Evolutionary conservation across 2,888 invertebrate species (phyloP).

Genomic region (Syrphus vitripennis): DNA sequence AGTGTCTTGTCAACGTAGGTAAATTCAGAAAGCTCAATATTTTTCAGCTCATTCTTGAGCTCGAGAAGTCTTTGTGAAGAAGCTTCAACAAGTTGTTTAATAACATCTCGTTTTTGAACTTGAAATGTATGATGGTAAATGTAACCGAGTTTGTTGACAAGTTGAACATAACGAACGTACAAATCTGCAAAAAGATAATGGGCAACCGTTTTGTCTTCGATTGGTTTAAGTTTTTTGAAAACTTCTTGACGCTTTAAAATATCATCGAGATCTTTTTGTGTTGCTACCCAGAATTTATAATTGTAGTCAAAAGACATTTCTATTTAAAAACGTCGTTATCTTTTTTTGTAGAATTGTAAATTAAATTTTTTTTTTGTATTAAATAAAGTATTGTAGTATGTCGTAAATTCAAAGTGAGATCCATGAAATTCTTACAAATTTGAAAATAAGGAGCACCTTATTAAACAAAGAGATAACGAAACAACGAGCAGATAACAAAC

Average conservation of each 20-base stretch:
- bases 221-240: constrained; percentile 75
- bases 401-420: too few relatives aligned
- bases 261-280: constrained; percentile 80
- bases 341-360: not conserved
- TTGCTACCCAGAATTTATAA: constrained; percentile 82
- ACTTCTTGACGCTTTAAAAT: constrained; percentile 79
- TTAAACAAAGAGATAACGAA: too few relatives aligned
- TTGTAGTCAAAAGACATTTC: constrained; percentile 82
- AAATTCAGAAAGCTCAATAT: constrained; percentile 83
- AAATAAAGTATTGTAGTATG: too few relatives aligned
- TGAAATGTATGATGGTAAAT: constrained; percentile 78
- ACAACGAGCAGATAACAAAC: too few relatives aligned
- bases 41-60: constrained; percentile 82
- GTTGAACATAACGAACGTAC: constrained; percentile 77
- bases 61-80: constrained; percentile 82
- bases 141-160: constrained; percentile 78
- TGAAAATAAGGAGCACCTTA: too few relatives aligned
- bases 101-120: constrained; percentile 78
- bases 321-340: not conserved
- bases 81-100: constrained; percentile 75
- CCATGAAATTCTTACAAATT: too few relatives aligned
- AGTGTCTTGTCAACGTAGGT: constrained; percentile 87
- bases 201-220: constrained; percentile 73
- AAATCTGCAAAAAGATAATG: constrained; percentile 78
- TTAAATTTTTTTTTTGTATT: too few relatives aligned